Conservation (phyloP, 2,797 vertebrate genomes). For the Odontamblyopus rebecca region DNA sequence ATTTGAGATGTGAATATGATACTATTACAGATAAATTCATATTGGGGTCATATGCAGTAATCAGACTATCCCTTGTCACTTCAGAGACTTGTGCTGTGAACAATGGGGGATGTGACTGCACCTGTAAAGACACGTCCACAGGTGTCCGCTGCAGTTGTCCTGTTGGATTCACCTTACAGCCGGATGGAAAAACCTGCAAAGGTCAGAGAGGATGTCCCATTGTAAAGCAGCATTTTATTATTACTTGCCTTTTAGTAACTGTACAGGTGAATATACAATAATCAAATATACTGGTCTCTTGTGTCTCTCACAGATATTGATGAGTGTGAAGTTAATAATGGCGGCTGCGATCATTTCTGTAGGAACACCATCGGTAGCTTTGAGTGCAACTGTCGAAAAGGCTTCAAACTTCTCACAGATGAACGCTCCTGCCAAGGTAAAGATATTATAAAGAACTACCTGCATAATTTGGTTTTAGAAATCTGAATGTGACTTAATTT, state of each 20-base stretch:
- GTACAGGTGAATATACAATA: not conserved
- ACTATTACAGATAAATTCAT: not conserved
- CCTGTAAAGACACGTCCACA: conserved; percentile 97
- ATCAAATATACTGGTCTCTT: not conserved
- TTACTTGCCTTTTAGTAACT: not conserved
- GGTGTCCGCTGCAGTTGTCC: conserved; percentile 98
- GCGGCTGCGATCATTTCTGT: conserved; percentile 96
- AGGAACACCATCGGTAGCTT: conserved; percentile 97
- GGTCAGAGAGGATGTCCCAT: conserved; percentile 71
- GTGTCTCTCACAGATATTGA: conserved; percentile 85
- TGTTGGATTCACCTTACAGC: conserved; percentile 91
- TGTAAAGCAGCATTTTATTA: not conserved
- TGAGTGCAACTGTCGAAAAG: conserved; percentile 95
- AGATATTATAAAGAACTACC: not conserved
- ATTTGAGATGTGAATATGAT: not conserved
- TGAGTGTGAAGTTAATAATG: conserved; percentile 90
- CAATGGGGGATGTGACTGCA: conserved; percentile 97
- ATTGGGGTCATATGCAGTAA: not conserved
- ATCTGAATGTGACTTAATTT: not conserved
- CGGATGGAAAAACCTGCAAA: conserved; percentile 96
- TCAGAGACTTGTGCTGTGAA: conserved; percentile 96
- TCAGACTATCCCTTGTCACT: conserved; percentile 40
- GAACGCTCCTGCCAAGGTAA: conserved; percentile 97
- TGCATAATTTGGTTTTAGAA: not conserved
- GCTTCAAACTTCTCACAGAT: conserved; percentile 96